A percentile compares a stretch with the other conserved stretches of the same genome.
Conservation (phyloP, 2,797 vertebrate species). For the Anguilla marmorata region DNA sequence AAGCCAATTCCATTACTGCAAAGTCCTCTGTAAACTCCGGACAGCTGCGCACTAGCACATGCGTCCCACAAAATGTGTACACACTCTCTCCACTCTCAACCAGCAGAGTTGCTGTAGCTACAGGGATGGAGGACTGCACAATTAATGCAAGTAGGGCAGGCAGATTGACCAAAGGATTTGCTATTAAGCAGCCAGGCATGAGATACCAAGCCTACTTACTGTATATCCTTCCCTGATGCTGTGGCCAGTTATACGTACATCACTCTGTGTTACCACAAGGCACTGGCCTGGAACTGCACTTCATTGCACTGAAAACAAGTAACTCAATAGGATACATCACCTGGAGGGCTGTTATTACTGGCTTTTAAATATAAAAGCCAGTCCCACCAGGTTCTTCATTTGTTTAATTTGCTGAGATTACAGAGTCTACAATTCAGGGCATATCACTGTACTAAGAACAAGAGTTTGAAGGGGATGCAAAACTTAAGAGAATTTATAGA, state of each 20-base stretch:
- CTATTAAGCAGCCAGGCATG: background rate
- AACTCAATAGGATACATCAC: background rate
- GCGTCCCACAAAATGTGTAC: background rate
- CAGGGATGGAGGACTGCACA: background rate
- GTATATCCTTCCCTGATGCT: background rate
- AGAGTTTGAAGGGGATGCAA: background rate
- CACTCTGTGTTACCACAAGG: background rate
- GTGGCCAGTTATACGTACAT: background rate
- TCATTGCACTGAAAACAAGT: background rate
- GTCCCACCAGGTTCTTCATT: background rate
- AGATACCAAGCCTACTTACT: background rate
- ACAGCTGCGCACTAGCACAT: background rate
- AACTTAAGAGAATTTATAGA: background rate
- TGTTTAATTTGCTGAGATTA: background rate
- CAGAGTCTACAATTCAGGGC: background rate
- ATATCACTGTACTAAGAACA: background rate
- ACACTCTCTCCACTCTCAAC: background rate
- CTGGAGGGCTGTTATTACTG: background rate
- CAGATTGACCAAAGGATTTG: background rate
- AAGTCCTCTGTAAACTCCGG: background rate
- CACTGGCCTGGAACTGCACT: background rate
- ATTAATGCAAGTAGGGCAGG: background rate
- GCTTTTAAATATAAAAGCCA: background rate
- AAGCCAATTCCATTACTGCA: background rate
- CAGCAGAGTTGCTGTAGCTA: background rate